These are phyloP conservation scores for Isoperla grammatica DNA, from an alignment of 2,888 invertebrate genomes.

Conservation along the genomic window DNA sequence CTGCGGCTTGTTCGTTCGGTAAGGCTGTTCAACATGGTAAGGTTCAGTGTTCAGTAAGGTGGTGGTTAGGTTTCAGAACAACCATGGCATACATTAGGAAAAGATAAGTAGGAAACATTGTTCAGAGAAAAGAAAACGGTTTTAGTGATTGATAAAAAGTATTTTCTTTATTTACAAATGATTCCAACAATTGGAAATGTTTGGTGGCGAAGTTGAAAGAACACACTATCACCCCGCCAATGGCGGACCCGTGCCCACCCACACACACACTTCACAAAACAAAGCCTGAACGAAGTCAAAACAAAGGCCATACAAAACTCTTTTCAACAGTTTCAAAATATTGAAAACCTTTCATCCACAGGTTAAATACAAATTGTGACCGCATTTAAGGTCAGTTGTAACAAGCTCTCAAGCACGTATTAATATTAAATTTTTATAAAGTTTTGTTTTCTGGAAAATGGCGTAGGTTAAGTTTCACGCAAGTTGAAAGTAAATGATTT, in stretches of 20 bases:
- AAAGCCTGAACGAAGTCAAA: neutral
- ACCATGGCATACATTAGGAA: too few relatives aligned
- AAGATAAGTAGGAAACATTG: too few relatives aligned
- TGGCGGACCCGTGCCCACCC: neutral
- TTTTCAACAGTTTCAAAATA: too few relatives aligned
- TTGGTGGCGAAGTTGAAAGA: constrained; percentile 22
- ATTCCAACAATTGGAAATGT: constrained; percentile 47
- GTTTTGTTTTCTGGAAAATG: constrained; percentile 1
- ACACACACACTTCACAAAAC: neutral
- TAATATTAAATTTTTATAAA: constrained; percentile 11
- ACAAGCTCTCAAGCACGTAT: constrained; percentile 22
- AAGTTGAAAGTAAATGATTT: constrained; percentile 1
- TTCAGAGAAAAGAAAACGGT: too few relatives aligned
- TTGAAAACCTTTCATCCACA: constrained; percentile 7
- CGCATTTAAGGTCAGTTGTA: neutral
- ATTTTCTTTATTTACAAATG: constrained; percentile 54
- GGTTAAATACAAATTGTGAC: too few relatives aligned
- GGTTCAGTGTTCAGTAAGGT: too few relatives aligned
- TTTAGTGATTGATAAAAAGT: constrained; percentile 45
- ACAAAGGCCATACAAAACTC: too few relatives aligned
- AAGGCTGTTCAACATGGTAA: too few relatives aligned
- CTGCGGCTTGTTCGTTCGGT: too few relatives aligned
- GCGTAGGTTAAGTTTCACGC: neutral
- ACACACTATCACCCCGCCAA: constrained; percentile 10
- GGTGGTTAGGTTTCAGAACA: too few relatives aligned